These are phyloP conservation scores for Tolmerus cingulatus DNA, from an alignment of 2,888 invertebrate genomes.

Conservation along the genomic window DNA sequence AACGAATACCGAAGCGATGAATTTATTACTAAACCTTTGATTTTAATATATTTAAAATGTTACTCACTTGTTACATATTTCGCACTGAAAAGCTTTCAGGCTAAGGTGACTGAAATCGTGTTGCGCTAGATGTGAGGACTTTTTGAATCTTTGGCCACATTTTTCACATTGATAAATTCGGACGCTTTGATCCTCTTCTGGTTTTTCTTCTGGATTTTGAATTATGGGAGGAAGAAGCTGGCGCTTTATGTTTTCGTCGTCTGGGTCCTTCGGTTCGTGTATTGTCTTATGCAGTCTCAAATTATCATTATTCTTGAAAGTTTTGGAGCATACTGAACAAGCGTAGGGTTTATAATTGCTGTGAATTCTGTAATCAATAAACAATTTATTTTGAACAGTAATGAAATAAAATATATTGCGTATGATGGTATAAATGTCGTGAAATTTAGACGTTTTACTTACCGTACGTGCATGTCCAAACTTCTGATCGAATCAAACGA, in stretches of 20 bases:
- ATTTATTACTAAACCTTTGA: not conserved
- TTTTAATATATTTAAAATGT: not conserved
- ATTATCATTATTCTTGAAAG: constrained; percentile 1
- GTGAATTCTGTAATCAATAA: constrained; percentile 30
- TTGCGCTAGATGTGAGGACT: constrained; percentile 47
- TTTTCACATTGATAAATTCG: constrained; percentile 48
- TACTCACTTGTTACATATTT: constrained; percentile 51
- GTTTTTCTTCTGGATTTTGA: constrained; percentile 7
- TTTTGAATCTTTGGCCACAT: constrained; percentile 50
- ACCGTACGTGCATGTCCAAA: constrained; percentile 40
- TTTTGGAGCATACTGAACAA: constrained; percentile 39
- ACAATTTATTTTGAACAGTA: too few relatives aligned
- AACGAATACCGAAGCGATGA: not conserved
- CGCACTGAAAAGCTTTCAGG: constrained; percentile 51
- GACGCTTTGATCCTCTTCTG: constrained; percentile 12
- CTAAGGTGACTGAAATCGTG: constrained; percentile 50
- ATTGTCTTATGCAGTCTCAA: constrained; percentile 39
- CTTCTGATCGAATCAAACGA: constrained; percentile 33
- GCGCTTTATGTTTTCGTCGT: not conserved
- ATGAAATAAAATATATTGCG: too few relatives aligned
- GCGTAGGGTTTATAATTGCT: not conserved
- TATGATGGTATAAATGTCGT: not conserved
- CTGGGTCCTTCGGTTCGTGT: constrained; percentile 6
- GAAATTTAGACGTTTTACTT: not conserved
- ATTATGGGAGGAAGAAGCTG: not conserved